These are phyloP conservation scores for Tholera decimalis DNA, from an alignment of 2,888 invertebrate genomes.

Conservation along the genomic window DNA sequence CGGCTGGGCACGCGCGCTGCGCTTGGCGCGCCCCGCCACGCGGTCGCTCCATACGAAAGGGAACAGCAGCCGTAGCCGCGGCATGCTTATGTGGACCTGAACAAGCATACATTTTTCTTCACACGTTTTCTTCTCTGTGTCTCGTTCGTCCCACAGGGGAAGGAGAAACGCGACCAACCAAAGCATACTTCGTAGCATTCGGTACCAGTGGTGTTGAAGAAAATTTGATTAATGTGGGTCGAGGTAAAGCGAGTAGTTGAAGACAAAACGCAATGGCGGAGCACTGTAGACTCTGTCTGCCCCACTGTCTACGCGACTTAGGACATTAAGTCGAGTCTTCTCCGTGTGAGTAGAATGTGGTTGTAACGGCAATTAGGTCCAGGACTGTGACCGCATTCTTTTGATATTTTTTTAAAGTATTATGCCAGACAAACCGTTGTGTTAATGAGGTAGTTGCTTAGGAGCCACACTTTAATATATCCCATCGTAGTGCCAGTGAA, in stretches of 20 bases:
- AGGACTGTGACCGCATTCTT: neutral
- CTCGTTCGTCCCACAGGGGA: neutral
- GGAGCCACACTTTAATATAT: constrained; percentile 95
- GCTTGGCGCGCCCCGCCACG: constrained; percentile 93
- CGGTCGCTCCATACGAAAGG: constrained; percentile 94
- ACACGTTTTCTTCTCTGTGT: neutral
- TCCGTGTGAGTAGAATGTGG: too few species aligned
- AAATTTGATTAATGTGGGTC: too few species aligned
- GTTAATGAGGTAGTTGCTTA: constrained; percentile 92
- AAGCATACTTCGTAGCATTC: too few species aligned
- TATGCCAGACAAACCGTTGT: constrained; percentile 75
- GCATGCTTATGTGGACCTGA: constrained; percentile 91
- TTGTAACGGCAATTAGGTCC: neutral
- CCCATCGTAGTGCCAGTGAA: constrained; percentile 94
- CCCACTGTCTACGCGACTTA: too few species aligned
- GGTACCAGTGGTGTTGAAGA: too few species aligned
- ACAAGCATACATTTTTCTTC: neutral
- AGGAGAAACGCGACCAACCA: too few species aligned
- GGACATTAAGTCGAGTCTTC: too few species aligned
- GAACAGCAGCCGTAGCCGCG: constrained; percentile 92
- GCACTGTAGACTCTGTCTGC: too few species aligned
- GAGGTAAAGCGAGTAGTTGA: too few species aligned
- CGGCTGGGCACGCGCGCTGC: constrained; percentile 91
- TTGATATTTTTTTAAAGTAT: neutral
- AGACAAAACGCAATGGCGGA: too few species aligned